Evolutionary conservation across 37 sponge, comb jelly and placozoan genomes (phyloP).

Genomic region (Aplysina aerophoba): DNA sequence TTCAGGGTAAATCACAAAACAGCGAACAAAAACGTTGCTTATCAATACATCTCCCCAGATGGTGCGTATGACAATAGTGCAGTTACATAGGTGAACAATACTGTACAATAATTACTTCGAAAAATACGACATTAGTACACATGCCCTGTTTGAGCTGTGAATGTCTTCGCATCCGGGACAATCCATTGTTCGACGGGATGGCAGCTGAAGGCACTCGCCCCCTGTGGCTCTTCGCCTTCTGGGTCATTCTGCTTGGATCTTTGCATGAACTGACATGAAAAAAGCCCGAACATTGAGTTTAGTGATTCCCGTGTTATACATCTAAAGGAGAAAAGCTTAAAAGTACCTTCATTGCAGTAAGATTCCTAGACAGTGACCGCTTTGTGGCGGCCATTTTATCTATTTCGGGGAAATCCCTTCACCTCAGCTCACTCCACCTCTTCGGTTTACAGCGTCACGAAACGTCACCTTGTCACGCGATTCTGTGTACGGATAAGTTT

Average conservation of each 20-base stretch:
- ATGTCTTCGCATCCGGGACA: conserved; percentile 40
- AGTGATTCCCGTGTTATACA: neutral
- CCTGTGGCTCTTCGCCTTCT: conserved; percentile 10
- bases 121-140: no score
- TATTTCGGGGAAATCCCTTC: neutral
- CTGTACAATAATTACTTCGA: no score
- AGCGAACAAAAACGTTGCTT: no score
- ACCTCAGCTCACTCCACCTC: neutral
- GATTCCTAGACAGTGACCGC: conserved; percentile 64
- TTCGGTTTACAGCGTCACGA: conserved; percentile 14
- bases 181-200: conserved; percentile 71
- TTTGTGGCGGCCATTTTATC: conserved; percentile 68
- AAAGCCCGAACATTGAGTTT: neutral
- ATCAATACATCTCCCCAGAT: no score
- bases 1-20: no score
- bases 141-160: neutral
- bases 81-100: no score
- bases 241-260: neutral
- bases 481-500: neutral
- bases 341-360: conserved; percentile 77
- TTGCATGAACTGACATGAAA: conserved; percentile 80
- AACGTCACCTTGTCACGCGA: conserved; percentile 16
- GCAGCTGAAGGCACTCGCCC: conserved; percentile 35
- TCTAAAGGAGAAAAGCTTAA: neutral
- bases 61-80: no score